Evolutionary conservation across 1,140 invertebrate genomes (phyloP), one percentile per base, ranked within the genome.

Genomic region (Platyura marginata): DNA sequence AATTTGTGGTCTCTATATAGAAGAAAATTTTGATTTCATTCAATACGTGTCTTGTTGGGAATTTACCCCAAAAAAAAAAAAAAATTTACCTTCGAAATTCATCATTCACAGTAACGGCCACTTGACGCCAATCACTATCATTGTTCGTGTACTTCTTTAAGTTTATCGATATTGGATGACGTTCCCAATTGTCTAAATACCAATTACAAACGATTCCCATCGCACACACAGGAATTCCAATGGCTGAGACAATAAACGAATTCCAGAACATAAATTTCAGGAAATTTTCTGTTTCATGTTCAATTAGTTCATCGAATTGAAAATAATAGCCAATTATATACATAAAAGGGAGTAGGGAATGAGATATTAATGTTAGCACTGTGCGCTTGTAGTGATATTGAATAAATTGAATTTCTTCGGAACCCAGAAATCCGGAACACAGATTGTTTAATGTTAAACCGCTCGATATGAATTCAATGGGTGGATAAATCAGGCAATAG

Each of bases 121-220:
- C 69, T 22, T 68, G 54, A 38, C 68, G 62, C 76, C 83, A 88
- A 39, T 66, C 66, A 11, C 4, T 13, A 15, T 8, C 6, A 21
- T 62, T 63, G 21, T 72, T 70, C 19, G 70, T 69, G 53, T 82
- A 84, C 46, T 71, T 63, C 18, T 62, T 45, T 2, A 93, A 62
- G 37, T 72, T 69, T 51, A 69, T 64, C 6, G 71, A 72, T 16
- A 88, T 77, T 0, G 86, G 87, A 68, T 93, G 86, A 6, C 71
- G 66, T 0, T 60, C 54, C 70, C 76, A 88, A 40, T 77, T 67
- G 39, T 77, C 62, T 36, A 66, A 63, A 39, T 69, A 75, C 83
- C 84, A 90, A 37, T 60, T 64, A 11, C 70, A 52, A 16, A 81
- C 61, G 48, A 59, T 57, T 16, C 51, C 57, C 21, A 67, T 43